phyloP scores from a whole-genome alignment of 2,113 vertebrate genomes.

The Podarcis cretensis region DNA sequence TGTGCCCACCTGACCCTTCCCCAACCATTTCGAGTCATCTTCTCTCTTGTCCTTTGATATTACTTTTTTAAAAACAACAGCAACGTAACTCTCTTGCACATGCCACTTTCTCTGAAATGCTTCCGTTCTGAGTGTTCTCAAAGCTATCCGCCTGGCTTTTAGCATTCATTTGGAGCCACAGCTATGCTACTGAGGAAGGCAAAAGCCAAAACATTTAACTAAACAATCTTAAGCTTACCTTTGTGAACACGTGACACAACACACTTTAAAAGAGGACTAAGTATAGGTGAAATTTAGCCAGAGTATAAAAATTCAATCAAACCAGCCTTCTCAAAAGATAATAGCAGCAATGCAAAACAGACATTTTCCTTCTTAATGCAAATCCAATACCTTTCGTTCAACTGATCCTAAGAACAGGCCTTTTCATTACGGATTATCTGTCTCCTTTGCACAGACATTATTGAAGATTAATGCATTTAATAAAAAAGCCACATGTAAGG shows the following conservation, averaged over 20 bases:
- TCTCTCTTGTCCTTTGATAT: too few relatives aligned
- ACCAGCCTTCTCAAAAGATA: conserved; percentile 48
- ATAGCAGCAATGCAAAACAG: conserved; percentile 48
- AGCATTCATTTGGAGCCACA: neutral
- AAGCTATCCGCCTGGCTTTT: neutral
- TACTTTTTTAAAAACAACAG: neutral
- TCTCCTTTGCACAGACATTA: conserved; percentile 57
- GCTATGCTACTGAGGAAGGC: neutral
- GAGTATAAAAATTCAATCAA: conserved; percentile 41
- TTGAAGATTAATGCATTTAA: conserved; percentile 68
- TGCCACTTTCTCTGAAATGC: neutral
- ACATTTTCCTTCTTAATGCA: conserved; percentile 38
- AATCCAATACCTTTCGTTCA: conserved; percentile 53
- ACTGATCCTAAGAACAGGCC: conserved; percentile 57
- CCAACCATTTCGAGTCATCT: too few relatives aligned
- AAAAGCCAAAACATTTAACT: neutral
- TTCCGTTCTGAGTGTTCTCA: neutral
- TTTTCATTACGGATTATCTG: conserved; percentile 65
- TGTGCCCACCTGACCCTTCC: too few relatives aligned
- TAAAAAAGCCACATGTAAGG: conserved; percentile 53
- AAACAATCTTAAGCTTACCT: neutral
- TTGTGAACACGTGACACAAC: neutral
- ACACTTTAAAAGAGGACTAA: conserved; percentile 25
- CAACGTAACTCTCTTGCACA: too few relatives aligned
- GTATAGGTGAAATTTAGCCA: conserved; percentile 9